Base-by-base conservation (phyloP, 2,888 invertebrate genomes). In the Oconnorella tubifera region DNA sequence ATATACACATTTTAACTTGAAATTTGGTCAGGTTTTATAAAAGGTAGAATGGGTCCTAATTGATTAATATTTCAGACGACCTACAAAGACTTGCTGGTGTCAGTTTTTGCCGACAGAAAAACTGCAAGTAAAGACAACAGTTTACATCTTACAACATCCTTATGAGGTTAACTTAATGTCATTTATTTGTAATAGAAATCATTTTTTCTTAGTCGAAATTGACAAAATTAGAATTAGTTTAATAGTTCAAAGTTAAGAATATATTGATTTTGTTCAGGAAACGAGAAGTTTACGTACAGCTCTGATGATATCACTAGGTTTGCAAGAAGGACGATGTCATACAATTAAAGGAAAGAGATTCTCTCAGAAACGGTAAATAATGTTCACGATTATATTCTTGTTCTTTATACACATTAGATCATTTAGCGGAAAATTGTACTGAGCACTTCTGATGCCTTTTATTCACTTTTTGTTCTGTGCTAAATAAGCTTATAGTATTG, bases 81-180 rank as follows among this genome's bases (percentile, higher is more conserved):
- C 95, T 2, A 80, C 84, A 33, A 87, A 86, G 53, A 93, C 93
- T n/a, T 95, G 95, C 79, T 95, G 93, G 91, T 95, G 94, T 82
- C 85, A 87, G 48, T 90, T 89, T 53, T 83, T 95, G 68, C 93
- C 94, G 4, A 83, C 86, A 61, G 85, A 87, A 62, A 88, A 87
- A 55, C 77, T 94, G 32, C 80, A 82, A 63, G 89, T 91, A 19
- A 83, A 84, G 62, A 90, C 90, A 66, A 87, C 85, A 74, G 85
- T 95, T 56, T 87, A 92, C 71, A 86, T 95, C 65, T 84, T 95
- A 4, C 95, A 95, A 81, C 95, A 95, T 84, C 95, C 95, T 19
- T 92, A 92, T 67, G 95, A 95, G 75, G 82, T 81, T 14, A 31
- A 40, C 19, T 49, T 56, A 19, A 27, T 4, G 14, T 62, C 3